Evolutionary conservation across 2,797 vertebrate species (phyloP), one percentile per base, ranked within the genome.

Genomic region (Cirrhinus mrigala): DNA sequence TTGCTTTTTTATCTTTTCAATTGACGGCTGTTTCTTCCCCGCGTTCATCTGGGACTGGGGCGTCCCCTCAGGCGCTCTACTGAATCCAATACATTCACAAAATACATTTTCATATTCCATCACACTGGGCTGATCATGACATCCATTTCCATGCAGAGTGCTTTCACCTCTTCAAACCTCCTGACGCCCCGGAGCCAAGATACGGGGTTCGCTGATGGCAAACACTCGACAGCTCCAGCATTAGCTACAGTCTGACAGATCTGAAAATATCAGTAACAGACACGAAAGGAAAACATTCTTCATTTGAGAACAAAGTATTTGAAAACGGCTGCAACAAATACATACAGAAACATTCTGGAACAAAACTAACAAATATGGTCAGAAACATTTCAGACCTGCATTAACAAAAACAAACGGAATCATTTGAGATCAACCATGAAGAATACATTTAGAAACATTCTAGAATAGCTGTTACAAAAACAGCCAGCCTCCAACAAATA

Each of bases 91-190:
- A 74, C 82, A 75, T 77, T 79, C 71, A 62, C 40, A 44, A 82
- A 87, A 64, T 66, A 83, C 75, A 85, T 86, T 88, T 88, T 83
- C 85, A 56, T 84, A 84, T 83, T 88, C 58, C 54, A 85, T 88
- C 87, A 81, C 24, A 73, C 14, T 22, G 81, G 56, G 75, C 62
- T 80, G 85, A 83, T 87, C 80, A 40, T 33, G 85, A 83, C 82
- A 85, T 88, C 85, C 40, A 78, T 83, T 89, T 87, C 71, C 56
- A 87, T 87, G 86, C 79, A 81, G 69, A 84, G 79, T 83, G 81
- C 71, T 74, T 86, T 89, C 71, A 84, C 87, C 89, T 87, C 81
- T 76, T 88, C 70, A 76, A 66, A 73, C 52, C 82, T 52, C 70
- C 60, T 50, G 84, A 87, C 20, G 50, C 76, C 40, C 82, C 18